Base-by-base conservation (phyloP, 2,888 invertebrate species). In the Troides aeacus region DNA sequence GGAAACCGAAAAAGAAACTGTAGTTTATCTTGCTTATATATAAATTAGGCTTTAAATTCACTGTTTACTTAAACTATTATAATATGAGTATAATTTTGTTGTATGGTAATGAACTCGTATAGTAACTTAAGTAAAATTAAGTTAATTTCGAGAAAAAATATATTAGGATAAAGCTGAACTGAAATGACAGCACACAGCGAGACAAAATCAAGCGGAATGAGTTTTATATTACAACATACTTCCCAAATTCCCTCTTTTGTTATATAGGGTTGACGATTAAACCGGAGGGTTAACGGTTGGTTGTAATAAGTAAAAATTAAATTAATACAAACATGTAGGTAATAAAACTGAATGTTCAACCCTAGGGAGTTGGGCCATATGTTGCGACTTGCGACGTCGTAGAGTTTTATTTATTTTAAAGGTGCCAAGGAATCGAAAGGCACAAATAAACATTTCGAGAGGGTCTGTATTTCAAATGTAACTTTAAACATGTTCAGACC, bases 331-430 rank as follows among this genome's bases (percentile, higher is more conserved):
- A 69, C 56, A 23, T 42, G 57, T 39, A 58, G 36, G 62, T 57
- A n/a, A 64, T 61, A 64, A 65, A 68, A 71, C 24, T 64, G 17
- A 60, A 61, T 36, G 68, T 68, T 64, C 71, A 74, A 65, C 73
- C 73, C 74, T 75, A 68, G 59, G 39, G 24, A 73, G 71, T 78
- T 79, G 76, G 76, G 81, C 84, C 83, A 83, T 84, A 80, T 81
- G 83, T 79, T 79, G 77, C 79, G 74, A 80, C 80, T 81, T 80
- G 76, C 74, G 78, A 81, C 78, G 81, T 79, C 74, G 69, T 79
- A 77, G 78, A 21, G 21, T 21, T 21, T 82, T 82, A 75, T 76
- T 76, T 76, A 75, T 76, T 73, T 73, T 73, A 68, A 72, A 73
- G 73, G 75, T 73, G 75, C 76, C 69, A 73, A 74, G 73, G 73